Evolutionary conservation across 2,113 vertebrate species (phyloP).

Genomic region (Bufo gargarizans): DNA sequence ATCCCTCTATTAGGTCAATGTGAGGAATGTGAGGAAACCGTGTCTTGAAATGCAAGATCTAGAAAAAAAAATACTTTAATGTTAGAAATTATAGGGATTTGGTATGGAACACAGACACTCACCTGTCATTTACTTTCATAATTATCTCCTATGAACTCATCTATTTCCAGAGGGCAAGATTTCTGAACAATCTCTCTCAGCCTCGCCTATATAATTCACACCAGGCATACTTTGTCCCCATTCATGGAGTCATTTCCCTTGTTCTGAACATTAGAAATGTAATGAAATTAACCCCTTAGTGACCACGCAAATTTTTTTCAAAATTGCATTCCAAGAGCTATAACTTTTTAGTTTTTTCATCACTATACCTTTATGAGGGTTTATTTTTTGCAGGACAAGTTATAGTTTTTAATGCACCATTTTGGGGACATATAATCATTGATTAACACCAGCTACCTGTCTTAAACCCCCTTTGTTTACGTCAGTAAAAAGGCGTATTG

Average conservation of each 20-base stretch:
- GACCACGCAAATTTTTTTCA: no score
- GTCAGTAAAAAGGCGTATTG: no score
- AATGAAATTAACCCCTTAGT: neutral
- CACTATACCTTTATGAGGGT: no score
- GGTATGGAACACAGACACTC: neutral
- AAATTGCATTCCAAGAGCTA: no score
- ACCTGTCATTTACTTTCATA: neutral
- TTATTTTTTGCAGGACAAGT: no score
- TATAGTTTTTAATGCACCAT: no score
- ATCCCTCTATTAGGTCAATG: neutral
- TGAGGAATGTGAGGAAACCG: neutral
- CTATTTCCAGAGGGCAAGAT: neutral
- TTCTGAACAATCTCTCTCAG: neutral
- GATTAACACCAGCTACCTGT: no score
- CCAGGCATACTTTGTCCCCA: neutral
- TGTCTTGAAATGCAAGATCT: neutral
- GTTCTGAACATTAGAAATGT: neutral
- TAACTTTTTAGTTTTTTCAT: no score
- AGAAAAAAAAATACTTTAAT: neutral
- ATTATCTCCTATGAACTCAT: slow-evolving; percentile 8
- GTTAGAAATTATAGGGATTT: neutral
- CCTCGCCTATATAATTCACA: neutral
- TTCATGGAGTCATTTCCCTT: neutral
- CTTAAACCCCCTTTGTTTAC: no score
- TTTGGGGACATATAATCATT: no score